Conservation (phyloP, 2,113 vertebrate genomes). For the Hystrix cristata region DNA sequence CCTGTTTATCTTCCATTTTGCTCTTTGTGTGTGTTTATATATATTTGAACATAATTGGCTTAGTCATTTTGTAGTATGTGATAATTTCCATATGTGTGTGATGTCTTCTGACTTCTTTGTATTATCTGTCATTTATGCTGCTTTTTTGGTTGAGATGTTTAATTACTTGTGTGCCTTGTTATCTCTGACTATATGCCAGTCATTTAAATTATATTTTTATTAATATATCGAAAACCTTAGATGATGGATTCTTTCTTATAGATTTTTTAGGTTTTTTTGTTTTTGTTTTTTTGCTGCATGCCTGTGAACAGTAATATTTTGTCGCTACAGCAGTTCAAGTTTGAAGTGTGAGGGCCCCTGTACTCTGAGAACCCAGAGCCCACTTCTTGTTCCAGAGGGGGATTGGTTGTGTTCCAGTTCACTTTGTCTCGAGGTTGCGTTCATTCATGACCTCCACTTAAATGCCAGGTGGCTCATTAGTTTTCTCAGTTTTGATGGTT, state of each 20-base stretch:
- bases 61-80: neutral
- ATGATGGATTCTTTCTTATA: neutral
- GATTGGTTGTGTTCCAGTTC: neutral
- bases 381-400: neutral
- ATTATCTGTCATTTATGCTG: neutral
- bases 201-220: neutral
- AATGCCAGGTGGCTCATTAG: no score
- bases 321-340: neutral
- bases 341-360: neutral
- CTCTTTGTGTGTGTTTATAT: no score
- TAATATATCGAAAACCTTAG: neutral
- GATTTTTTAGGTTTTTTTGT: neutral
- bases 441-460: neutral
- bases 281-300: neutral
- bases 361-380: neutral
- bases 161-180: neutral
- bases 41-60: neutral
- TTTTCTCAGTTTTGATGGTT: neutral
- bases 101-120: neutral
- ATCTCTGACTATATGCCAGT: neutral
- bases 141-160: neutral
- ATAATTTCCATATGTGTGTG: neutral
- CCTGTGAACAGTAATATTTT: neutral
- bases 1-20: no score
- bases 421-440: neutral